Evolutionary conservation across 2,888 invertebrate genomes (phyloP), one percentile per base, ranked within the genome.

Genomic region (Acleris emargana): DNA sequence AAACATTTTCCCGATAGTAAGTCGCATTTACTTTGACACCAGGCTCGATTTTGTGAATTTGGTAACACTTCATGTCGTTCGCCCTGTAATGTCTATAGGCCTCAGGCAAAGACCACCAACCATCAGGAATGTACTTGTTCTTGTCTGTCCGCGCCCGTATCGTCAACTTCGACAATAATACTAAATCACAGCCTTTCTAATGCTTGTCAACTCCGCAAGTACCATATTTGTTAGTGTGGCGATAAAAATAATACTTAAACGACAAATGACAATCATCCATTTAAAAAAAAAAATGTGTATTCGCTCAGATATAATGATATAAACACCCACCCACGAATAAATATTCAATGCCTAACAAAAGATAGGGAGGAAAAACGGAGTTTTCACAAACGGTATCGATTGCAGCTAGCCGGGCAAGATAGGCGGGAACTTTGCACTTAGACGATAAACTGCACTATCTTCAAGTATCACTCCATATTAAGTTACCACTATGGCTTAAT

Each of bases 161-260:
- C 43, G 20, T 51, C 57, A 63, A 57, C 57, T 63, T 63, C 45
- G 32, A 6, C 55, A 32, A 28, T 28, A 51, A 54, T 57, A 51
- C 20, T 50, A 25, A 13, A 16, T 51, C 51, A 63, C 20, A 45
- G 32, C 18, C 2, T 1, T 11, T 28, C 18, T 28, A 58, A 57
- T 58, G 32, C 58, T 57, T 57, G n/a, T 51, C 17, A 4, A 52
- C 45, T 45, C 7, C 18, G 11, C 32, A 13, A 7, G 13, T 38
- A 17, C 18, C 18, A 18, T 18, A 32, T 53, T 53, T 20, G 18
- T 13, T 38, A 18, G 13, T 18, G 49, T n/a, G 52, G 17, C 9
- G 5, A 17, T 32, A 18, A 1, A 53, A 20, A 53, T 18, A 45
- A 17, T 18, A 11, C 7, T 9, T 16, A 49, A 6, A 45, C 1